Evolutionary conservation across 2,113 vertebrate species (phyloP), one percentile per base, ranked within the genome.

Genomic region (Nerophis ophidion): DNA sequence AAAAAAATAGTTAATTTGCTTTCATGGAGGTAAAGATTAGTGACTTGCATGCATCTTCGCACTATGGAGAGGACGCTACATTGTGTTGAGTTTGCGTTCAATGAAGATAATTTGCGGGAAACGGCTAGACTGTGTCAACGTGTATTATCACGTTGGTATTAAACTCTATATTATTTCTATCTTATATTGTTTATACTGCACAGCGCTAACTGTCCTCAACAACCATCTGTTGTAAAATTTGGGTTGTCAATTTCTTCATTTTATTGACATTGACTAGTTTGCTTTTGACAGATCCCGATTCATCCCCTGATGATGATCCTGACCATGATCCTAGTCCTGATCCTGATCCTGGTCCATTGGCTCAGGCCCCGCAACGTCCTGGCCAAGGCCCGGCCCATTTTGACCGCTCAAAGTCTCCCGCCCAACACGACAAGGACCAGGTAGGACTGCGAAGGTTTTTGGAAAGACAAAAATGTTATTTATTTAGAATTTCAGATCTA

Each of bases 241-340:
- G 5, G 10, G 48, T 19, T 50, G 8, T 17, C 19, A 19, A 5
- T 26, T 50, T 17, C 48, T 17, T 50, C 19, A 10, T 49, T 54
- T 9, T 63, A 36, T n/a, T n/a, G 17, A 5, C 5, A 42, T 19
- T 53, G 5, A 0, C 12, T 45, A 14, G 57, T 49, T 63, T 26
- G 36, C n/a, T 67, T 56, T 63, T 11, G 47, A 9, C 59, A 90
- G 92, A 93, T 77, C 42, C 5, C 54, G 63, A 81, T 17, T 80
- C 62, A 65, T 85, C 67, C 35, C 90, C 83, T 77, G 91, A 90
- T 45, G 90, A 93, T 42, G 53, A 38, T 38, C 34, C 53, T 11
- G 53, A 55, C 5, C 8, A 5, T 12, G 40, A 12, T 5, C 40
- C 10, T 2, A 11, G 6, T 5, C 40, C 10, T 12, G 40, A 44